A percentile compares a stretch with the other conserved stretches of the same genome.
These are phyloP conservation scores for Steatornis caripensis DNA, from an alignment of 2,113 vertebrate species.

Conservation along the genomic window DNA sequence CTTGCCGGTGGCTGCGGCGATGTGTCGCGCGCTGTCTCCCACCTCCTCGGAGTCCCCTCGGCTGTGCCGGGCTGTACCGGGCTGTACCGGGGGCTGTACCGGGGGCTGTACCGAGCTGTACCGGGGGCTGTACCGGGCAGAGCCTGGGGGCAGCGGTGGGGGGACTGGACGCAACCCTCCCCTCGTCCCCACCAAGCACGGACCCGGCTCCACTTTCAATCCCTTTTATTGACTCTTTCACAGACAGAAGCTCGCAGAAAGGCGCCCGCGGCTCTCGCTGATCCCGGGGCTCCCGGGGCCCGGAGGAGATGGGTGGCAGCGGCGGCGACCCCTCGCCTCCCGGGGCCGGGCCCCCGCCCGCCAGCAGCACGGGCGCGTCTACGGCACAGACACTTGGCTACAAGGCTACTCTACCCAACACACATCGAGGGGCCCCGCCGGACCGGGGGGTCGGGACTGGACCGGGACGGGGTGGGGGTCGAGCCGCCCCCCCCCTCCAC, in stretches of 20 bases:
- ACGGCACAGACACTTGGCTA: constrained; percentile 32
- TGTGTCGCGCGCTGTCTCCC: background rate
- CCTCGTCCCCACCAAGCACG: background rate
- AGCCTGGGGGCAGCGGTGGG: too few relatives aligned
- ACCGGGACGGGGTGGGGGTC: background rate
- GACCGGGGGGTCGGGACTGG: background rate
- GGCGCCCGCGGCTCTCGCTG: background rate
- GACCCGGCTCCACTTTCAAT: constrained; percentile 21
- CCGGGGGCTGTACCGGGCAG: background rate
- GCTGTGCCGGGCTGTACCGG: background rate
- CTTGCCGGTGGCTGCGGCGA: background rate
- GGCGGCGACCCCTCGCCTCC: background rate
- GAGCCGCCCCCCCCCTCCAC: background rate
- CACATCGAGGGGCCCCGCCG: background rate
- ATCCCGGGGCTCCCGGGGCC: background rate
- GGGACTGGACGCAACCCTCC: accelerated
- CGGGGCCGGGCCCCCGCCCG: background rate
- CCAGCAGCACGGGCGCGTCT: background rate
- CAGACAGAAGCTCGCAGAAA: constrained; percentile 54
- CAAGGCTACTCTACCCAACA: constrained; percentile 34
- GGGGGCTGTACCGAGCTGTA: background rate
- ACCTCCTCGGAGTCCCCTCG: background rate
- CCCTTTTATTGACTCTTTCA: constrained; percentile 70
- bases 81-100: background rate
- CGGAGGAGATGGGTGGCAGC: background rate